Percentiles rank a stretch among this genome's conserved stretches.
Conservation (phyloP, 2,797 vertebrate genomes). For the Oreortyx pictus region DNA sequence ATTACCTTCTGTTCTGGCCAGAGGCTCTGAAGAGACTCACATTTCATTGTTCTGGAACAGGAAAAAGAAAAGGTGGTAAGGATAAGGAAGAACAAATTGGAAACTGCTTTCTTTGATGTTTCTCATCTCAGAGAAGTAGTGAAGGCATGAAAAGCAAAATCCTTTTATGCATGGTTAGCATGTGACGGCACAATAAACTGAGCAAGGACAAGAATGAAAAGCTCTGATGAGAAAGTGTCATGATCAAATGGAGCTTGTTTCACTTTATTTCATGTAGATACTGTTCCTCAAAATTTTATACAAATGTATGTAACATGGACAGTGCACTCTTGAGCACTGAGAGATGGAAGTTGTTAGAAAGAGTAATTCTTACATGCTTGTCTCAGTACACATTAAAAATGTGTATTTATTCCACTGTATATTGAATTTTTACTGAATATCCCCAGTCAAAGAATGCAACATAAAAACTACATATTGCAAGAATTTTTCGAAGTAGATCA, state of each 20-base stretch:
- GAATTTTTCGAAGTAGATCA: neutral
- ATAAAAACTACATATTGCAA: neutral
- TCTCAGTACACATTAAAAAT: neutral
- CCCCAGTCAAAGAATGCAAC: neutral
- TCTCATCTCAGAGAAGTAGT: neutral
- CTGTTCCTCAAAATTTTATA: neutral
- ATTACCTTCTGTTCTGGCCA: conserved; percentile 40
- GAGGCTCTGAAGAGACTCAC: conserved; percentile 13
- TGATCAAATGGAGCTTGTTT: neutral
- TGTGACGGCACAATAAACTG: neutral
- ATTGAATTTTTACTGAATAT: neutral
- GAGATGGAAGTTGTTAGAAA: neutral
- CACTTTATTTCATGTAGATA: neutral
- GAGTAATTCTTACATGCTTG: neutral
- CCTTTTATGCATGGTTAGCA: conserved; percentile 1
- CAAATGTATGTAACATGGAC: neutral
- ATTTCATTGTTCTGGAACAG: neutral
- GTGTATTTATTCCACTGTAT: neutral
- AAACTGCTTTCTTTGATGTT: conserved; percentile 14
- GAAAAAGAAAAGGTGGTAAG: neutral
- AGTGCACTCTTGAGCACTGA: neutral
- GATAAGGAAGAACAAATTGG: neutral
- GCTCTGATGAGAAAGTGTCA: neutral
- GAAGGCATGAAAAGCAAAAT: conserved; percentile 34
- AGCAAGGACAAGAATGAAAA: neutral